Base-by-base conservation (phyloP, 2,888 invertebrate species). In the Watsonalla binaria region DNA sequence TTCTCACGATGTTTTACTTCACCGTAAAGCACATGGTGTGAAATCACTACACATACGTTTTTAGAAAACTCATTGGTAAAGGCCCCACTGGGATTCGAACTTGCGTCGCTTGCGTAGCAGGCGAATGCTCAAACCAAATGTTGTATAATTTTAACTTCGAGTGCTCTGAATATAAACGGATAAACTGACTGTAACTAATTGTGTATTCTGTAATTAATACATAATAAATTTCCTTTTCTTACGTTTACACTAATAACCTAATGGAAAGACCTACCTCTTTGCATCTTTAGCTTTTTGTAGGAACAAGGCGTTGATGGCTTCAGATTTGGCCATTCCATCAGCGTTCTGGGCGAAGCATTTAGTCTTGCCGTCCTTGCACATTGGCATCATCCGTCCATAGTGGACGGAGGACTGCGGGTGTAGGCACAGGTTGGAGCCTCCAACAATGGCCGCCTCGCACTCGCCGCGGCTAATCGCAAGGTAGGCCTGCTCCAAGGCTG, bases 321-420 rank as follows among this genome's bases (percentile, higher is more conserved):
- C 96, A 50, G 95, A 93, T 49, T 95, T 91, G 0, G 92, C 93
- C 65, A 95, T 70, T 0, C 96, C 96, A 66, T 93, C 90, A 2
- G 94, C 95, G 49, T 93, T 88, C 46, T 93, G 92, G 76, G 98
- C 97, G 76, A 98, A 98, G 0, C 95, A 94, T 68, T 95, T 96
- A 73, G 97, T 97, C 58, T 92, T 92, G 0, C 97, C 97, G 62
- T 97, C 95, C 0, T 88, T 77, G n/a, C 96, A 94, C 5, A 97
- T 81, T 7, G 57, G 56, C 11, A 68, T 58, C 5, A 60, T 59
- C 56, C 72, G 63, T 48, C 55, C 52, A 48, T 57, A 63, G 46
- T 70, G 68, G 6, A 74, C 58, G 2, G 70, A 67, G 6, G 51
- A 92, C 86, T 65, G 93, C 70, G 58, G 93, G 42, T 67, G 67